A percentile compares a stretch with the other conserved stretches of the same genome.
Conservation (phyloP, 2,888 invertebrate species). For the Carpatolechia fugitivella region DNA sequence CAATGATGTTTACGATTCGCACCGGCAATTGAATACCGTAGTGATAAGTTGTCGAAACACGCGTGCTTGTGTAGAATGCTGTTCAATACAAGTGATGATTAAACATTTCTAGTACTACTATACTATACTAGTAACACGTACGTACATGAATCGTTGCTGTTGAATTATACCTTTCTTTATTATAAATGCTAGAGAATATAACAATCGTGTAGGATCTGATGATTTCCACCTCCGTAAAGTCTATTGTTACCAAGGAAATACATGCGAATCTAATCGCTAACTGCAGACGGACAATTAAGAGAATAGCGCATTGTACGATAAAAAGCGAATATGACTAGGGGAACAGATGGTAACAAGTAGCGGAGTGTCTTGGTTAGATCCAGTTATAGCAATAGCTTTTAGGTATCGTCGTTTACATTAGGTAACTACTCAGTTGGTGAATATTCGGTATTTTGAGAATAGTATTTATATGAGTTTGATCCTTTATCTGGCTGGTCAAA, state of each 20-base stretch:
- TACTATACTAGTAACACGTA: background rate
- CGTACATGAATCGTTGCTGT: background rate
- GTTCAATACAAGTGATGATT: background rate
- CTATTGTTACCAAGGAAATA: constrained; percentile 4
- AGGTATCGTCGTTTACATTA: no score
- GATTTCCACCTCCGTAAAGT: background rate
- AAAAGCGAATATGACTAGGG: background rate
- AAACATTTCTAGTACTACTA: background rate
- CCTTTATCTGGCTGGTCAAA: no score
- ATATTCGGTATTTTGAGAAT: no score
- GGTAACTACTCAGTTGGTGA: no score
- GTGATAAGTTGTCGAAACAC: constrained; percentile 12
- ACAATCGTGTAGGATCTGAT: background rate
- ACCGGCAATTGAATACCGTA: constrained; percentile 20
- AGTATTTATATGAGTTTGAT: no score
- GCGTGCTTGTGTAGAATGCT: background rate
- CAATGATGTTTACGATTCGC: constrained; percentile 33
- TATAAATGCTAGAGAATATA: background rate
- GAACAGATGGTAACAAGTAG: background rate
- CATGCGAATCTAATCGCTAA: constrained; percentile 2
- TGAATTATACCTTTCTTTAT: background rate
- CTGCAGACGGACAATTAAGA: background rate
- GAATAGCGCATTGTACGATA: background rate
- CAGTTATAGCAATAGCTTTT: background rate
- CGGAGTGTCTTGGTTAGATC: background rate